A percentile compares a stretch with the other conserved stretches of the same genome.
Evolutionary conservation across 37 sponge, comb jelly and placozoan genomes (phyloP).

Genomic region (Cliona cf. orientalis): DNA sequence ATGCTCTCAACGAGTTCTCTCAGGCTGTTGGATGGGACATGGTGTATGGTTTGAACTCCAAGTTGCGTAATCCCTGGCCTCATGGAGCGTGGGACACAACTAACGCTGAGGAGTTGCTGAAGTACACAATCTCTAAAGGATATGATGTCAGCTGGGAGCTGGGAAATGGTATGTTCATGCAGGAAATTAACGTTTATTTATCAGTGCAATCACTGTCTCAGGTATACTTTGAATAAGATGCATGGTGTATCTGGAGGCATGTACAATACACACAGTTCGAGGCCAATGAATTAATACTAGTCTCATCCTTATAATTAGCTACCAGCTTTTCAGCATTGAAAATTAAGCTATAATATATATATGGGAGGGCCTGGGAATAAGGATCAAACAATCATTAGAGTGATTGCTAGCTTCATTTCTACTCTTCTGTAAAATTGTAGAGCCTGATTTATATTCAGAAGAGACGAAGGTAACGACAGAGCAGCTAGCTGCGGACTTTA

Average conservation of each 20-base stretch:
- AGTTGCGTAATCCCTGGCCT: background rate
- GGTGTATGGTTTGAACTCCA: conserved; percentile 53
- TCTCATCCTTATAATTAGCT: no score
- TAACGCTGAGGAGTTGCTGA: conserved; percentile 53
- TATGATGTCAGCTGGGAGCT: conserved; percentile 66
- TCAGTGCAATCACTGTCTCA: no score
- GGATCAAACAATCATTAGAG: no score
- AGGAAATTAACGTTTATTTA: no score
- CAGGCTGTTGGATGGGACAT: conserved; percentile 42
- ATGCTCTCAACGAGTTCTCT: conserved; percentile 42
- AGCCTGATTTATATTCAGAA: conserved; percentile 41
- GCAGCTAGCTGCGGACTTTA: conserved; percentile 41
- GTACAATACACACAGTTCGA: no score
- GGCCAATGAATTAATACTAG: no score
- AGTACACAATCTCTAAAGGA: conserved; percentile 43
- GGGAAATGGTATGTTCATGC: conserved; percentile 60
- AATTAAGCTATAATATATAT: no score
- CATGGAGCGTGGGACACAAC: conserved; percentile 42
- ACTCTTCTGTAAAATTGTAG: conserved; percentile 5
- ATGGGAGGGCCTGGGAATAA: no score
- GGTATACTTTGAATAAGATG: no score
- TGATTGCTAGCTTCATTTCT: background rate
- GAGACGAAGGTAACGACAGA: background rate
- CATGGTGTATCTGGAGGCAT: no score
- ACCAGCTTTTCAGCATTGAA: no score